Evolutionary conservation across 1,140 invertebrate species (phyloP), one percentile per base, ranked within the genome.

Genomic region (Drosophila pallidifrons): DNA sequence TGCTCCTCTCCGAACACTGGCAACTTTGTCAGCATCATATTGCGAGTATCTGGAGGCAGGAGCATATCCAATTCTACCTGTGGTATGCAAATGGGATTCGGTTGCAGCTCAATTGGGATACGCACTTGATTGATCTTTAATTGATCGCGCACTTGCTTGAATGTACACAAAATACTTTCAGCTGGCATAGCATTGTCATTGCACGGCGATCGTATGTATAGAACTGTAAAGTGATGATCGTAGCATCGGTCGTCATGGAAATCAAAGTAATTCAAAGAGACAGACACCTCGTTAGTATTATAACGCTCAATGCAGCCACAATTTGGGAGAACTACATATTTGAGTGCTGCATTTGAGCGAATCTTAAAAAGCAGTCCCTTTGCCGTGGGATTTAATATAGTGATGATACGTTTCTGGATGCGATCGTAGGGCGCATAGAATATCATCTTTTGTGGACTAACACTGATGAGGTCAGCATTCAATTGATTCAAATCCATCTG

Each of bases 341-440:
- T 7, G 0, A 1, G 2, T 0, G 10, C 15, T 0, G 66, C 64
- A 67, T 80, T 88, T 0, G 66, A 64, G 8, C 35, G 82, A 5
- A 88, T 52, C 35, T 87, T 87, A 11, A 70, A 87, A 1, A 87
- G 28, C 11, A 83, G 25, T 2, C n/a, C 1, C 0, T 4, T 3
- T 1, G 41, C 1, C 0, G 38, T 78, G 15, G 77, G 74, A 61
- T 87, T 87, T 11, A 80, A 15, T 1, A 88, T 38, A 8, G 77
- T 78, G 0, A 87, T n/a, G 1, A 64, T 25, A 8, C 83, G 64
- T 5, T 43, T 67, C 38, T 87, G 83, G 1, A 3, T 30, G 8
- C 57, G 64, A 60, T 72, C 10, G 51, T 78, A 88, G 0, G 83
- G 83, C 3, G 85, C 67, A 70, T 83, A 77, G 38, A 87, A 87